A percentile compares a stretch with the other conserved stretches of the same genome.
These are phyloP conservation scores for Catostomus latipinnis DNA, from an alignment of 2,797 vertebrate genomes.

Conservation along the genomic window DNA sequence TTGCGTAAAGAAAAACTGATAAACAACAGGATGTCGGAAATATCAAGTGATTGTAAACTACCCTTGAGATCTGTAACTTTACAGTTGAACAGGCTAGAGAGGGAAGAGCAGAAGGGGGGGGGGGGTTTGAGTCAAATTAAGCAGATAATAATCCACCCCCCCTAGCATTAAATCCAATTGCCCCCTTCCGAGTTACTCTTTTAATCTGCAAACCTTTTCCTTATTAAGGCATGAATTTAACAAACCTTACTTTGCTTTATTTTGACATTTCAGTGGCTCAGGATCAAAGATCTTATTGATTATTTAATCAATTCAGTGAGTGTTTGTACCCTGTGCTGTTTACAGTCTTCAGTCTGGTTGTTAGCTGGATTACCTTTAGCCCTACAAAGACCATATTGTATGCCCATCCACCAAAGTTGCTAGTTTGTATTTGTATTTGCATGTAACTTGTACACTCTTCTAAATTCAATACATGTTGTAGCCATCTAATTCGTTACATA, in stretches of 20 bases:
- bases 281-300: conserved; percentile 49
- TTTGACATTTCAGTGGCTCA: conserved; percentile 24
- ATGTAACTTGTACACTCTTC: neutral
- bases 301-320: conserved; percentile 28
- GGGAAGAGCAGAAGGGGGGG: neutral
- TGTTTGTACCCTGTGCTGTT: neutral
- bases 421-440: neutral
- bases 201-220: conserved; percentile 27
- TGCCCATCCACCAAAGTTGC: neutral
- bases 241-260: conserved; percentile 15
- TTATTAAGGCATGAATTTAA: conserved; percentile 18
- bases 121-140: neutral
- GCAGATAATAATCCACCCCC: neutral
- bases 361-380: conserved; percentile 8
- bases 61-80: conserved; percentile 34
- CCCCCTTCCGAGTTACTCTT: conserved; percentile 21
- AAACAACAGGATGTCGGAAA: conserved; percentile 25
- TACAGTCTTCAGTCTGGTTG: neutral
- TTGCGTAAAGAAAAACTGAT: conserved; percentile 41
- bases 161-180: conserved; percentile 1
- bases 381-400: neutral
- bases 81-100: conserved; percentile 1
- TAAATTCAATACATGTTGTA: neutral
- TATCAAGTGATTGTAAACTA: conserved; percentile 26
- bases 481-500: too few relatives aligned